These are phyloP conservation scores for Ginglymostoma cirratum DNA, from an alignment of 2,113 vertebrate species.

Conservation along the genomic window DNA sequence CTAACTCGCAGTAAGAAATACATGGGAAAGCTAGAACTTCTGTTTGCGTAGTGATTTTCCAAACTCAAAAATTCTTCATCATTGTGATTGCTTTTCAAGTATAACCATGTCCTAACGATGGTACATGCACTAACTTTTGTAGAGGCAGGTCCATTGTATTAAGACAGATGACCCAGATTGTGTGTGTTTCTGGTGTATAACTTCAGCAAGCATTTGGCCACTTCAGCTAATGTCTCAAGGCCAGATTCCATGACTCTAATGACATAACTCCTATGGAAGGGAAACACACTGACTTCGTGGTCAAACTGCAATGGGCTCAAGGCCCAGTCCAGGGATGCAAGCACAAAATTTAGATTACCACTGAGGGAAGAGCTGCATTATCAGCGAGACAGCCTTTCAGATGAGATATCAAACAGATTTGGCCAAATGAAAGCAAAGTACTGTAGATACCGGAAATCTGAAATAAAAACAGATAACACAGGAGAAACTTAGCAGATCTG, in stretches of 20 bases:
- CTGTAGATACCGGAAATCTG: no score
- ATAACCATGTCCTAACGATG: background rate
- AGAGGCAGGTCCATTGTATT: background rate
- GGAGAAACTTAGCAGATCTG: no score
- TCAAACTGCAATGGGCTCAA: background rate
- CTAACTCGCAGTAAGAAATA: background rate
- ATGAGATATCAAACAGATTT: background rate
- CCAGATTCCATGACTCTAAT: background rate
- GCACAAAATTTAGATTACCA: background rate
- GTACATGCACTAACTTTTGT: background rate
- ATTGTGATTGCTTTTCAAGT: background rate
- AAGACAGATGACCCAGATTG: background rate
- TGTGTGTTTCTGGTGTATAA: background rate
- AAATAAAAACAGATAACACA: no score
- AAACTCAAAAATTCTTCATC: background rate
- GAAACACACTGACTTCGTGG: background rate
- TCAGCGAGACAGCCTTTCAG: background rate
- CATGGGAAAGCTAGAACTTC: background rate
- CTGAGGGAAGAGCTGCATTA: background rate
- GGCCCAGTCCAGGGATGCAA: background rate
- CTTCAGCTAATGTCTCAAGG: background rate
- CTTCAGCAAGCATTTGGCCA: background rate
- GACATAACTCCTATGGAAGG: background rate
- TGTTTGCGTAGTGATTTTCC: background rate
- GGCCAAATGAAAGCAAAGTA: no score